Evolutionary conservation across 1,140 invertebrate genomes (phyloP).

Genomic region (Sitodiplosis mosellana): DNA sequence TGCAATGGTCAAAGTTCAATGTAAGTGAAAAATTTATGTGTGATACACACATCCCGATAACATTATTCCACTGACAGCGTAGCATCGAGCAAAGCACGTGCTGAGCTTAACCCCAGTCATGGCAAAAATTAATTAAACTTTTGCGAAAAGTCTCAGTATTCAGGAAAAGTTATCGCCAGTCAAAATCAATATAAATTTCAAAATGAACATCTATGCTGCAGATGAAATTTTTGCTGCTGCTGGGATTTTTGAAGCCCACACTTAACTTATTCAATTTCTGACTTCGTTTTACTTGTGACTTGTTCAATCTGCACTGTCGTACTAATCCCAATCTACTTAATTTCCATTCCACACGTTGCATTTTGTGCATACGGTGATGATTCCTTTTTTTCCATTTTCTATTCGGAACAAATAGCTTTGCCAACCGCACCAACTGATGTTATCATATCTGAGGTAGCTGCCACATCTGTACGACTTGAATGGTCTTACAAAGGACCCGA

Average conservation of each 20-base stretch:
- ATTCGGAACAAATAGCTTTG: slow-evolving; percentile 38
- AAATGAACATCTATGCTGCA: background rate
- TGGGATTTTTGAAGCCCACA: too few relatives aligned
- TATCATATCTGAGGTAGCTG: slow-evolving; percentile 76
- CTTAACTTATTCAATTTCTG: too few relatives aligned
- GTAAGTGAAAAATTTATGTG: slow-evolving; percentile 40
- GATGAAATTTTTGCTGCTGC: background rate
- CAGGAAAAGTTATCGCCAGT: background rate
- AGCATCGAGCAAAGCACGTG: too few relatives aligned
- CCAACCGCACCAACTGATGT: slow-evolving; percentile 77
- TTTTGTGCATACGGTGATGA: background rate
- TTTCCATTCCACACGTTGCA: background rate
- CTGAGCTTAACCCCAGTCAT: too few relatives aligned
- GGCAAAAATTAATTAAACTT: background rate
- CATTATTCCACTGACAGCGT: background rate
- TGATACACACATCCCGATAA: background rate
- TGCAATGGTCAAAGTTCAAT: slow-evolving; percentile 84
- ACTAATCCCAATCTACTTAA: background rate
- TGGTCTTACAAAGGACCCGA: slow-evolving; percentile 78
- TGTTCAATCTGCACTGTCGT: too few relatives aligned
- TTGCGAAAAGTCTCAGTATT: background rate
- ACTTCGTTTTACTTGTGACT: too few relatives aligned
- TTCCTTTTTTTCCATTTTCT: background rate
- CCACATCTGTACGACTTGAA: slow-evolving; percentile 72
- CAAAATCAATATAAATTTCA: background rate